Conservation (phyloP, 2,113 vertebrate genomes). For the Brachirus orientalis region DNA sequence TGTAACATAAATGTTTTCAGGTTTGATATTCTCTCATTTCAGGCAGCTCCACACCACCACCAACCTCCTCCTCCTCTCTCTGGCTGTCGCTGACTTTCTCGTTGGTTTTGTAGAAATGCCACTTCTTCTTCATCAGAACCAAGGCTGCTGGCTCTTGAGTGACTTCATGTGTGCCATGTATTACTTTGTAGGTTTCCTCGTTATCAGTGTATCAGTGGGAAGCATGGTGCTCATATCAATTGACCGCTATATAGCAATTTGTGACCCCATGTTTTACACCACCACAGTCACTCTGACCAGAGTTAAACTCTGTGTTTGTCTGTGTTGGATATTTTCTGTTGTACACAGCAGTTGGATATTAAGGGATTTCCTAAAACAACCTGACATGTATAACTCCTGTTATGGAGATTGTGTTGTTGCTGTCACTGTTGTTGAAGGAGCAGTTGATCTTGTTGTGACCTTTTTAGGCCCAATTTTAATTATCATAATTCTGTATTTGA, state of each 20-base stretch:
- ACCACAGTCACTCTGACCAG: not conserved
- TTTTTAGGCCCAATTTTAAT: constrained; percentile 2
- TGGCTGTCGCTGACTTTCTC: constrained; percentile 1
- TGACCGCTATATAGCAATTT: not conserved
- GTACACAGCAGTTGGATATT: not conserved
- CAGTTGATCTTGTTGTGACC: constrained; percentile 5
- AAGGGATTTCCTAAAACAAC: not conserved
- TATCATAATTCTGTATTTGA: constrained; percentile 5
- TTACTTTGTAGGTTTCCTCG: not conserved
- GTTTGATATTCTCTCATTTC: not conserved
- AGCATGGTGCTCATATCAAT: not conserved
- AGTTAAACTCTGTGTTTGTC: not conserved
- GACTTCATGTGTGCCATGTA: not conserved
- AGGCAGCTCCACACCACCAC: constrained; percentile 26
- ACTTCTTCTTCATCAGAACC: not conserved
- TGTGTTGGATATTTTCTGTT: not conserved
- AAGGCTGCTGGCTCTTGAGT: not conserved
- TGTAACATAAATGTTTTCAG: no score
- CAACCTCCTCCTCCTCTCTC: constrained; percentile 23
- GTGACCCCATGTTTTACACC: not conserved
- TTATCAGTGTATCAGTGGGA: constrained; percentile 18
- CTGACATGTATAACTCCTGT: not conserved
- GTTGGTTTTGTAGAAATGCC: constrained; percentile 8
- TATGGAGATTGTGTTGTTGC: not conserved
- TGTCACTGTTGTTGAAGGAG: not conserved